A percentile compares a stretch with the other conserved stretches of the same genome.
Evolutionary conservation across 2,113 vertebrate genomes (phyloP).

Genomic region (Poicephalus meyeri): DNA sequence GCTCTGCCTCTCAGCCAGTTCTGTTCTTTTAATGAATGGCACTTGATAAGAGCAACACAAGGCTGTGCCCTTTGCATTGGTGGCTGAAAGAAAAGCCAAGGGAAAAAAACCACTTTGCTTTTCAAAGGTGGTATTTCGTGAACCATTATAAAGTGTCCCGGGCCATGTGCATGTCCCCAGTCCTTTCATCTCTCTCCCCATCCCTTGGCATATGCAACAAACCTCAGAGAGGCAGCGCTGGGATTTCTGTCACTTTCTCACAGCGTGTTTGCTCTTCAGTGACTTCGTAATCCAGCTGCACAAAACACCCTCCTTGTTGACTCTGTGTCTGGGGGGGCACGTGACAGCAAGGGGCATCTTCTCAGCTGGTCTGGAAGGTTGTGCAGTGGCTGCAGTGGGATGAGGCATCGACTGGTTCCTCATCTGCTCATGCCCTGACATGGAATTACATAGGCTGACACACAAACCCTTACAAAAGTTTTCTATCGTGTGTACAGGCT

Average conservation of each 20-base stretch:
- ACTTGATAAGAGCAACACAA: neutral
- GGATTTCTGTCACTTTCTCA: neutral
- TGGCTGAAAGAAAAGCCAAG: neutral
- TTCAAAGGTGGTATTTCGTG: neutral
- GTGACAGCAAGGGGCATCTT: neutral
- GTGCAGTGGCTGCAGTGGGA: neutral
- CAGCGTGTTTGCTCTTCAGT: neutral
- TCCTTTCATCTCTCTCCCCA: neutral
- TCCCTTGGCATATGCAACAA: neutral
- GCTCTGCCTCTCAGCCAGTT: neutral
- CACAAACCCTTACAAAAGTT: neutral
- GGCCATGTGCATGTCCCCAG: fast-evolving
- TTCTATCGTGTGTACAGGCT: neutral
- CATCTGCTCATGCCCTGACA: neutral
- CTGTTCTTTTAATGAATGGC: neutral
- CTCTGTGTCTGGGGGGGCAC: neutral
- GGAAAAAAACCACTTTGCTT: neutral
- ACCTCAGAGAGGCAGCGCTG: neutral
- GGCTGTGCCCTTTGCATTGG: neutral
- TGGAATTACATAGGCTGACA: neutral
- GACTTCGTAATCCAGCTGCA: neutral
- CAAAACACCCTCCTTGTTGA: neutral
- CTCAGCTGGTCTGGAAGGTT: neutral
- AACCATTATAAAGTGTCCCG: neutral
- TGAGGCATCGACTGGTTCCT: neutral